Evolutionary conservation across 2,888 invertebrate genomes (phyloP), one percentile per base, ranked within the genome.

Genomic region (Brachypterus glaber): DNA sequence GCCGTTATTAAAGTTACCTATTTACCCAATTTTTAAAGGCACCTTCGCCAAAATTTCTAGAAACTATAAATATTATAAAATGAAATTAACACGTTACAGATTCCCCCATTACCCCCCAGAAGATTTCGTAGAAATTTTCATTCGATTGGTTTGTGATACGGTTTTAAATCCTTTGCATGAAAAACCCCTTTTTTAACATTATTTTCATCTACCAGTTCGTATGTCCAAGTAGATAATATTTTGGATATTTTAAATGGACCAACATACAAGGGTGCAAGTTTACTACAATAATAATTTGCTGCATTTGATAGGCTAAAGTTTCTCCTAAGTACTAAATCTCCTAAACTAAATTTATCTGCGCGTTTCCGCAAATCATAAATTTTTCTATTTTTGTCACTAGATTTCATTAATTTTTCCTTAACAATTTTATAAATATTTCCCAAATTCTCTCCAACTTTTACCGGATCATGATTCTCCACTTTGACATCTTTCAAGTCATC

Each of bases 151-250:
- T n/a, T n/a, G n/a, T n/a, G n/a, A n/a, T n/a, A 21, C 21, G 11
- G 29, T 13, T 29, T 29, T 7, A 29, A 11, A 29, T 29, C 29
- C 13, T 29, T 5, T n/a, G 29, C 29, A 11, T 29, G n/a, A 5
- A 5, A 29, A 8, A 29, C 29, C 13, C 29, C 29, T 29, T n/a
- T 13, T 8, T 5, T 7, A 11, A 5, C 5, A 12, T 16, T 16
- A 11, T 32, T 5, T 4, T 9, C 9, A 16, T 32, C 32, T 15
- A 32, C 16, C 32, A 32, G 15, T 15, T 32, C 32, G 15, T 32
- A 32, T 14, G 32, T 32, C 32, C 32, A 32, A 13, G 32, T 5
- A n/a, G n/a, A n/a, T n/a, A n/a, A n/a, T n/a, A n/a, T n/a, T n/a
- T n/a, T n/a, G n/a, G n/a, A n/a, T n/a, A n/a, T n/a, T n/a, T n/a